Percentiles rank a stretch among this genome's conserved stretches.
Conservation (phyloP, 64 coral and sea anemone species). For the Astreopora myriophthalma region DNA sequence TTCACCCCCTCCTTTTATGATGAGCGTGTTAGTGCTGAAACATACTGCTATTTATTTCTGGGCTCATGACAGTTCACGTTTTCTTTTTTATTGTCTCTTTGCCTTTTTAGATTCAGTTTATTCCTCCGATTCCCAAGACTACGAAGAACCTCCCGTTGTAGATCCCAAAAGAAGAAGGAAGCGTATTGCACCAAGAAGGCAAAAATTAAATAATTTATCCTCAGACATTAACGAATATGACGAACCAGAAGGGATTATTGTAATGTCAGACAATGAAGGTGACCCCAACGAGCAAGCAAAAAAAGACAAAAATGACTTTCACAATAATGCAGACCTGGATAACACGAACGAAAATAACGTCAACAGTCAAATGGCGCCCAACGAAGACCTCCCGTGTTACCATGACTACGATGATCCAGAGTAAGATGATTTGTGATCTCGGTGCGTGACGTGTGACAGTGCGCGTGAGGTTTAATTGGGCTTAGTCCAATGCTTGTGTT, state of each 20-base stretch:
- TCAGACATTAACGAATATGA: conserved; percentile 14
- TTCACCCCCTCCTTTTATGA: no score
- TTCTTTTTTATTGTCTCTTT: neutral
- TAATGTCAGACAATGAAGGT: neutral
- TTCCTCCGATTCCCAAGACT: conserved; percentile 3
- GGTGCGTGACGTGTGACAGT: neutral
- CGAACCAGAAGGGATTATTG: conserved; percentile 21
- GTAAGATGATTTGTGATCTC: neutral
- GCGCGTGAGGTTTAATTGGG: neutral
- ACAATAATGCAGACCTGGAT: conserved; percentile 27
- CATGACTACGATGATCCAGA: conserved; percentile 32
- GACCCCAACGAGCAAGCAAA: neutral
- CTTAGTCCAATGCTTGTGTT: neutral
- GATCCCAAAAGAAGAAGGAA: neutral
- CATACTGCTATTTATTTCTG: neutral
- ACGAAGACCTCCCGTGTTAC: neutral
- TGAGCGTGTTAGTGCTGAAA: no score
- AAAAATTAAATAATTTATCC: conserved; percentile 22
- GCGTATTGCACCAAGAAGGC: neutral
- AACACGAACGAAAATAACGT: neutral
- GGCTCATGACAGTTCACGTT: neutral
- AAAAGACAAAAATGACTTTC: conserved; percentile 25
- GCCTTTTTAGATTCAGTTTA: conserved; percentile 15
- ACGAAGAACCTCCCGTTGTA: conserved; percentile 10
- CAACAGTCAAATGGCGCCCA: neutral